phyloP scores from a whole-genome alignment of 2,113 vertebrate genomes.

The Stegostoma tigrinum region DNA sequence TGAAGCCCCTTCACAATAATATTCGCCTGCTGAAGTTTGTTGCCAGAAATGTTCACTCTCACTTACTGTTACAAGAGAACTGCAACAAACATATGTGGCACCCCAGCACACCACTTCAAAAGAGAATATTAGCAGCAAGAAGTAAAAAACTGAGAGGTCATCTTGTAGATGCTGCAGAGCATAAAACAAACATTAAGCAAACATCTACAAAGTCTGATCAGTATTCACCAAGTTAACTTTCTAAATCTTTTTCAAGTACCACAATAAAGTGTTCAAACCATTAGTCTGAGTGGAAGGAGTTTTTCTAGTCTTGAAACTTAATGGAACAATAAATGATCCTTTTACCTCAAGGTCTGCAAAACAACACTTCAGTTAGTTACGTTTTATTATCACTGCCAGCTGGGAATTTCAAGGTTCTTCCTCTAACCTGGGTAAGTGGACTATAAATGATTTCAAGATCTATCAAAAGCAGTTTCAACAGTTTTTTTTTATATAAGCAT shows the following conservation, averaged over 20 bases:
- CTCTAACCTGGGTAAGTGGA: background rate
- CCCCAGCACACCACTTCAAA: background rate
- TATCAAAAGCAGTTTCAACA: background rate
- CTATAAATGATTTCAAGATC: background rate
- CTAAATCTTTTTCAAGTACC: background rate
- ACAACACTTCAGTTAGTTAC: background rate
- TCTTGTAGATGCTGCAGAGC: background rate
- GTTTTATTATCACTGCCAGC: background rate
- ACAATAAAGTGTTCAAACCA: slow-evolving; percentile 13
- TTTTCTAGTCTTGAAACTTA: background rate
- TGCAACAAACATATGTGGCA: background rate
- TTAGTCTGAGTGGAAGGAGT: background rate
- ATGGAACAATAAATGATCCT: slow-evolving; percentile 15
- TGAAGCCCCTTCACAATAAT: background rate
- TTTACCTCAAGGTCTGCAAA: background rate
- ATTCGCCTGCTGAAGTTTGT: background rate
- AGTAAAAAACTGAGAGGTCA: background rate
- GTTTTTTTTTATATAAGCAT: background rate
- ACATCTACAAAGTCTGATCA: background rate
- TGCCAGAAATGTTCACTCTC: background rate
- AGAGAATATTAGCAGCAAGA: background rate
- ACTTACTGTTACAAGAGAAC: background rate
- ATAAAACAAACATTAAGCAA: background rate
- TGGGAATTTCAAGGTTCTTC: background rate
- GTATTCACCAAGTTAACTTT: background rate